Percentiles rank a stretch among this genome's conserved stretches.
phyloP scores from a whole-genome alignment of 2,888 invertebrate genomes.

The Spodoptera littoralis region DNA sequence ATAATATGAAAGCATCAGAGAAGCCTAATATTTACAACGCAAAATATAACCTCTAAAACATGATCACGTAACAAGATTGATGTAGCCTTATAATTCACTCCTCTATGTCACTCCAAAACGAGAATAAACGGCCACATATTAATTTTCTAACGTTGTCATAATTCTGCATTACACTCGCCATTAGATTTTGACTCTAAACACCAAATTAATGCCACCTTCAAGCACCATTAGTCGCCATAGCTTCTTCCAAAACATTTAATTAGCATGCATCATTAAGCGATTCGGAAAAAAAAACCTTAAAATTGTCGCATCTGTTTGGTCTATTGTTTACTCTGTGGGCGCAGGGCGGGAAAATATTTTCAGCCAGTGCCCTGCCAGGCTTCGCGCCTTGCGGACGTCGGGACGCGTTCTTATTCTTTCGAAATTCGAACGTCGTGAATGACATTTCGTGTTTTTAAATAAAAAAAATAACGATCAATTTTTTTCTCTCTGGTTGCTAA shows the following conservation, averaged over 20 bases:
- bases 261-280: slow-evolving; percentile 51
- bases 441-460: slow-evolving; percentile 46
- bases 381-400: slow-evolving; percentile 69
- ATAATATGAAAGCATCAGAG: background rate
- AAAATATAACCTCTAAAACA: background rate
- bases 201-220: slow-evolving; percentile 48
- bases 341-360: slow-evolving; percentile 78
- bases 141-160: slow-evolving; percentile 22
- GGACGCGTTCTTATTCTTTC: slow-evolving; percentile 59
- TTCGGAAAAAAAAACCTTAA: slow-evolving; percentile 46
- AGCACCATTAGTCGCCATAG: slow-evolving; percentile 49
- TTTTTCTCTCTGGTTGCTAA: slow-evolving; percentile 14
- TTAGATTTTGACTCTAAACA: slow-evolving; percentile 46
- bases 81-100: background rate
- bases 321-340: slow-evolving; percentile 66
- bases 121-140: slow-evolving; percentile 19
- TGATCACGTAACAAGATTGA: background rate
- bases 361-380: slow-evolving; percentile 75
- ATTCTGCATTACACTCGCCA: slow-evolving; percentile 34
- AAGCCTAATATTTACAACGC: background rate
- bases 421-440: slow-evolving; percentile 66
- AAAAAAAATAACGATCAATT: slow-evolving; percentile 16
- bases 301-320: slow-evolving; percentile 59
- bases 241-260: slow-evolving; percentile 53
- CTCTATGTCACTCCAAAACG: slow-evolving; percentile 1